Base-by-base conservation (phyloP, 2,113 vertebrate species). In the Drymodes brunneopygia region DNA sequence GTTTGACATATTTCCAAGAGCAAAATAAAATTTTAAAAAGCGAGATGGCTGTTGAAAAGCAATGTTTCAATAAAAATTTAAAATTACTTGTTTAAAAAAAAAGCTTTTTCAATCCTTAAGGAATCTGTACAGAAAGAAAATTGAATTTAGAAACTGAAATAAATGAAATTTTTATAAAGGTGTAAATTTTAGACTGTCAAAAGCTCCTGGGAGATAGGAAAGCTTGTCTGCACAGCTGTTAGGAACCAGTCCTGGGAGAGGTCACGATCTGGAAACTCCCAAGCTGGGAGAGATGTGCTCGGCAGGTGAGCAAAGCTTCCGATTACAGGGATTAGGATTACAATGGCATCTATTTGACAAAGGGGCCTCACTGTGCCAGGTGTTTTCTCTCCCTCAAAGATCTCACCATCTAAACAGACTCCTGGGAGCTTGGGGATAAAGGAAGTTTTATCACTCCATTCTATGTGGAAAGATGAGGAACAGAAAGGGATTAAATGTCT, bases 311-410 rank as follows among this genome's bases (percentile, higher is more conserved):
- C 1, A 1, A 18, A 0, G 27, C 45, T 71, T 92, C 84, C 3
- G 0, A 69, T 85, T 79, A 87, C 91, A 89, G 81, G 73, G 42
- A 67, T 75, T 69, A 45, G 73, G 42, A 67, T 75, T 69, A 45
- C 0, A 89, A 89, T 36, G 61, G 73, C 57, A 91, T 11, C 77
- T 18, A 15, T 33, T 1, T 53, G 77, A 85, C 86, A 87, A 61
- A 78, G 89, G 61, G 45, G 72, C 78, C 78, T 65, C 31, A 3
- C 81, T n/a, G 45, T 53, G 91, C 94, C 91, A 95, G 81, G 70
- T 94, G 93, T 75, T 91, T 92, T 84, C 93, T 74, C 78, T 64
- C 71, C 83, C 86, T 84, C 67, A 62, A 17, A 90, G 60, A 88
- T 50, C 42, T 6, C 54, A 3, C 91, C 89, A 90, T 61, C 88